Conservation (phyloP, 2,797 vertebrate genomes). For the Brachyalestes nurse region DNA sequence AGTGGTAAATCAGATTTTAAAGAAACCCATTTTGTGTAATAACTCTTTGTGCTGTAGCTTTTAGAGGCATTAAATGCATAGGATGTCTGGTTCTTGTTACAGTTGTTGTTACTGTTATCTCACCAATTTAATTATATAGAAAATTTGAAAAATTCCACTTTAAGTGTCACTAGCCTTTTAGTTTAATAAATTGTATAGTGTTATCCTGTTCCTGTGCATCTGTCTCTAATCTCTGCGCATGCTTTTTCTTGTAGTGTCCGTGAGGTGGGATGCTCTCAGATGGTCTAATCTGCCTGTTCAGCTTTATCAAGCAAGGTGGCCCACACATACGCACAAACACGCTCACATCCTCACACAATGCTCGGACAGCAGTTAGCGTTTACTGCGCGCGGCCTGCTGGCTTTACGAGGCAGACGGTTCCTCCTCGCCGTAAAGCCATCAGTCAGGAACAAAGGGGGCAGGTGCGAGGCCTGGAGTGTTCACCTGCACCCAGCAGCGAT, state of each 20-base stretch:
- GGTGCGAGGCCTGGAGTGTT: constrained; percentile 80
- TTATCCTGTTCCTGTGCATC: constrained; percentile 35
- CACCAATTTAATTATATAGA: no score
- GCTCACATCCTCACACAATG: constrained; percentile 70
- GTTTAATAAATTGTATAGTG: constrained; percentile 40
- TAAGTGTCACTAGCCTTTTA: neutral
- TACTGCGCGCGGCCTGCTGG: constrained; percentile 73
- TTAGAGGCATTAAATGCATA: no score
- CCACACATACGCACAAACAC: constrained; percentile 45
- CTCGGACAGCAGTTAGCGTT: constrained; percentile 73
- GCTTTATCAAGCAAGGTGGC: constrained; percentile 24
- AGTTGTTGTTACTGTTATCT: no score
- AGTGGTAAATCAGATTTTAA: no score
- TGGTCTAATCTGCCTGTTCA: constrained; percentile 29
- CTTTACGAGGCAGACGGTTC: constrained; percentile 80
- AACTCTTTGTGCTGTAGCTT: neutral
- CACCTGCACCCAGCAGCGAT: constrained; percentile 81
- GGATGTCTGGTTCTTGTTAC: no score
- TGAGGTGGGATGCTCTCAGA: constrained; percentile 56
- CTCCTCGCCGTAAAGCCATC: constrained; percentile 80
- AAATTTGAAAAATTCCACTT: no score
- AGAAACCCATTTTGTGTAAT: neutral
- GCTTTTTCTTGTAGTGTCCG: constrained; percentile 45
- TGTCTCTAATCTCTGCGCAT: constrained; percentile 25
- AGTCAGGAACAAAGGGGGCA: constrained; percentile 80